These are phyloP conservation scores for Rugalucina vietnamica DNA, from an alignment of 2,888 invertebrate genomes.

Conservation along the genomic window DNA sequence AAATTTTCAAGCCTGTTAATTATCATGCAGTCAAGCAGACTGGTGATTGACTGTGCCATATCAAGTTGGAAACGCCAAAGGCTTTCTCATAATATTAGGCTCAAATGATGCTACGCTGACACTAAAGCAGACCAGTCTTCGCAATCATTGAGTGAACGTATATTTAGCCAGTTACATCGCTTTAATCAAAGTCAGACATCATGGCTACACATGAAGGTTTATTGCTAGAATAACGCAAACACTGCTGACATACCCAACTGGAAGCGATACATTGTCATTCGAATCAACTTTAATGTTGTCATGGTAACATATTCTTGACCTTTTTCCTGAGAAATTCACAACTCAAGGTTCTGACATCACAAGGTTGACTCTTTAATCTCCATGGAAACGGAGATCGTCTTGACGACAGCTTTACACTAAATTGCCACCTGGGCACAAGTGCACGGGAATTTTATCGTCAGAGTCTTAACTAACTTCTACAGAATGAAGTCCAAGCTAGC, in stretches of 20 bases:
- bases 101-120: no score
- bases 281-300: background rate
- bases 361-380: constrained; percentile 12
- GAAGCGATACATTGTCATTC: constrained; percentile 4
- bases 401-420: constrained; percentile 28
- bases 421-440: constrained; percentile 38
- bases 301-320: background rate
- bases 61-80: no score
- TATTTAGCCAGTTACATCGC: no score
- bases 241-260: background rate
- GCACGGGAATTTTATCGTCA: constrained; percentile 30
- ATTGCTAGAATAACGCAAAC: background rate
- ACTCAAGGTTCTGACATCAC: constrained; percentile 15
- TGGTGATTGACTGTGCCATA: no score
- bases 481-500: background rate
- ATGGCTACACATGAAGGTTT: background rate
- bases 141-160: no score
- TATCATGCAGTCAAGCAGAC: no score
- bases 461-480: constrained; percentile 25
- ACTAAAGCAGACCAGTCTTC: no score
- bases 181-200: background rate
- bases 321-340: constrained; percentile 11
- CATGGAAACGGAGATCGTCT: constrained; percentile 14
- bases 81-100: no score
- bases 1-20: no score